phyloP scores from a whole-genome alignment of 2,113 vertebrate species.

The Gadus chalcogrammus region DNA sequence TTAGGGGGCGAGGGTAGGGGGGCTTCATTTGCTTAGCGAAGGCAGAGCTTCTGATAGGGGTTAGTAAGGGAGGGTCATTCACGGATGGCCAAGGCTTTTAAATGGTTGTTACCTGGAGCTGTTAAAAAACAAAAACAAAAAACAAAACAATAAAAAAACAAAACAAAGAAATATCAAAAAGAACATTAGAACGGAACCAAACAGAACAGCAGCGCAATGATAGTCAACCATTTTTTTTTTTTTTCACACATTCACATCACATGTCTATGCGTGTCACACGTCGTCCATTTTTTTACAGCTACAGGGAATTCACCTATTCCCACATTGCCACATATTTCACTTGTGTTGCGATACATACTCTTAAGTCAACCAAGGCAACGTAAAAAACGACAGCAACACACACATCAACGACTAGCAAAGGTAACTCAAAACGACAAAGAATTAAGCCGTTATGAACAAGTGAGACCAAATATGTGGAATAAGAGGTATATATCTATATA shows the following conservation, averaged over 20 bases:
- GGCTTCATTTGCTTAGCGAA: conserved; percentile 78
- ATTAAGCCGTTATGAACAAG: conserved; percentile 73
- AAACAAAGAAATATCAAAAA: conserved; percentile 71
- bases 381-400: conserved; percentile 59
- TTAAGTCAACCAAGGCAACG: conserved; percentile 61
- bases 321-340: conserved; percentile 76
- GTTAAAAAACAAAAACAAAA: conserved; percentile 79
- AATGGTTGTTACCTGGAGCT: conserved; percentile 86
- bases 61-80: conserved; percentile 80
- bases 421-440: conserved; percentile 63
- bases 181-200: conserved; percentile 77
- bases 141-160: conserved; percentile 74
- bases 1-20: conserved; percentile 69
- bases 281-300: conserved; percentile 47
- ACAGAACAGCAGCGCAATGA: conserved; percentile 75
- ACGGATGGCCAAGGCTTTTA: conserved; percentile 82
- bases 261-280: conserved; percentile 65
- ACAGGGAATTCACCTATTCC: conserved; percentile 69
- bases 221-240: conserved; percentile 78
- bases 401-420: conserved; percentile 61
- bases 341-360: conserved; percentile 71
- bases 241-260: conserved; percentile 49
- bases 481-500: conserved; percentile 17
- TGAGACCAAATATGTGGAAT: conserved; percentile 69
- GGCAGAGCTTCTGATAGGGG: conserved; percentile 79